phyloP scores from a whole-genome alignment of 2,113 vertebrate genomes.

The Polypterus senegalus region DNA sequence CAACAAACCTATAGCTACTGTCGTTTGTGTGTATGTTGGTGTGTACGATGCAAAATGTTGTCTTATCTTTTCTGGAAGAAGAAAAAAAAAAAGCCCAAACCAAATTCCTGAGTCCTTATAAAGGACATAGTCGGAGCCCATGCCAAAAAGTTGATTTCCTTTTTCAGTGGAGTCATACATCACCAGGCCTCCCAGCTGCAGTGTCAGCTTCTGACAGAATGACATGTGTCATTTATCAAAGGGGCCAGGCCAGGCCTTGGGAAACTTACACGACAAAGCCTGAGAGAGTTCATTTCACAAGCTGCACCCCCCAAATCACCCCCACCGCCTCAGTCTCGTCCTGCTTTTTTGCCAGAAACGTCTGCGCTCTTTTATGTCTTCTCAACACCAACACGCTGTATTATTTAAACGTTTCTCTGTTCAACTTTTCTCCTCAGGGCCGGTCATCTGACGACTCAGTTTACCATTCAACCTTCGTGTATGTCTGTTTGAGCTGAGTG shows the following conservation, averaged over 20 bases:
- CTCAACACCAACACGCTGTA: conserved; percentile 35
- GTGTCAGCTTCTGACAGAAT: conserved; percentile 99
- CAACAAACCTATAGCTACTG: not conserved
- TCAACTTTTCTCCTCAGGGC: too few relatives aligned
- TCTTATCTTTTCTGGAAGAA: conserved; percentile 1
- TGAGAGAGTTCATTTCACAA: conserved; percentile 97
- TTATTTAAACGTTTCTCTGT: too few relatives aligned
- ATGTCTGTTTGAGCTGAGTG: too few relatives aligned
- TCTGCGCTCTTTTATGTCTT: conserved; percentile 80
- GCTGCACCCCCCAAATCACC: conserved; percentile 54
- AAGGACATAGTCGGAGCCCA: conserved; percentile 78
- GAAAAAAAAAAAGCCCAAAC: conserved; percentile 28
- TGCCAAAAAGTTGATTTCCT: conserved; percentile 99
- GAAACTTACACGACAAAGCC: conserved; percentile 97
- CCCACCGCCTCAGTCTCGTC: conserved; percentile 23
- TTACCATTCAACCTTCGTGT: too few relatives aligned
- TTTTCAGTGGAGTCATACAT: conserved; percentile 93
- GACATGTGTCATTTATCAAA: conserved; percentile 99
- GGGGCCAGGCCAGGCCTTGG: conserved; percentile 96
- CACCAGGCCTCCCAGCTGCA: conserved; percentile 95
- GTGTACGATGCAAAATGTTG: conserved; percentile 17
- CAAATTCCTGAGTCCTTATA: conserved; percentile 49
- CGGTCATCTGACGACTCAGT: too few relatives aligned
- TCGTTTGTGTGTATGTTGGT: not conserved
- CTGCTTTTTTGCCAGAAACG: conserved; percentile 81